Conservation (phyloP, 2,797 vertebrate species). For the Lithobates sylvaticus region DNA sequence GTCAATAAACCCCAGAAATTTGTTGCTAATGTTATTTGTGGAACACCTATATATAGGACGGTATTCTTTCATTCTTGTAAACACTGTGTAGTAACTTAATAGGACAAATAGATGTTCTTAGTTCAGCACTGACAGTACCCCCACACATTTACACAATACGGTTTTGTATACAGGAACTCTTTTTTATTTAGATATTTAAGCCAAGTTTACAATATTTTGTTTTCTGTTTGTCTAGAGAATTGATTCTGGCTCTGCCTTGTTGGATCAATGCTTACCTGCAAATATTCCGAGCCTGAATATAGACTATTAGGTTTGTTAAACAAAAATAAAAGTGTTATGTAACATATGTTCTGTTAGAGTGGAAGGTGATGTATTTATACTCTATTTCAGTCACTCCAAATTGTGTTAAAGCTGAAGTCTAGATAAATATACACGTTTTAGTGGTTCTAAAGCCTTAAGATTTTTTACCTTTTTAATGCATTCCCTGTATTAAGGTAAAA, state of each 20-base stretch:
- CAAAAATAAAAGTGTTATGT: neutral
- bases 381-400: too few relatives aligned
- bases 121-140: slow-evolving; percentile 19
- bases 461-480: too few relatives aligned
- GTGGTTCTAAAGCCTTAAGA: too few relatives aligned
- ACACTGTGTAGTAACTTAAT: slow-evolving; percentile 49
- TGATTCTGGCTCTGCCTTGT: neutral
- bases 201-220: neutral
- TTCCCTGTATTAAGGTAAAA: too few relatives aligned
- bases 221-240: neutral
- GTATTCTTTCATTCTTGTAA: slow-evolving; percentile 54
- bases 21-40: slow-evolving; percentile 56
- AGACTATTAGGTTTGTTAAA: neutral
- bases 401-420: too few relatives aligned
- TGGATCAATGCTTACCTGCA: neutral
- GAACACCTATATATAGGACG: slow-evolving; percentile 58
- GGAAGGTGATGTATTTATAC: too few relatives aligned
- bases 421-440: too few relatives aligned
- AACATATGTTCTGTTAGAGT: neutral
- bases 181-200: slow-evolving; percentile 23
- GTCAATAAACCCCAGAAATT: slow-evolving; percentile 61
- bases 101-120: slow-evolving; percentile 28
- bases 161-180: slow-evolving; percentile 9
- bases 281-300: neutral
- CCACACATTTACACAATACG: slow-evolving; percentile 12